Conservation (phyloP, 2,888 invertebrate species). For the Gari tellinella region DNA sequence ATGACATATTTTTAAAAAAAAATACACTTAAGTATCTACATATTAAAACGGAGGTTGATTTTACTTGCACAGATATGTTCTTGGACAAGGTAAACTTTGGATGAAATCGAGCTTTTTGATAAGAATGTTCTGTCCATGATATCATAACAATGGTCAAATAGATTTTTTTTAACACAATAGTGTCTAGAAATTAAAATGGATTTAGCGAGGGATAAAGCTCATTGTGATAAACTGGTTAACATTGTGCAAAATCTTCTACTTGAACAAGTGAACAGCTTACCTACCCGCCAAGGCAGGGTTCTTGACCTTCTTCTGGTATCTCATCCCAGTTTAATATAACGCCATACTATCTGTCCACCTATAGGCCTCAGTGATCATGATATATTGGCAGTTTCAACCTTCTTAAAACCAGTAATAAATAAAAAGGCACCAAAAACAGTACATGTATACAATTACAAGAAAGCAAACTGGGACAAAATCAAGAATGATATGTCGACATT, state of each 20-base stretch:
- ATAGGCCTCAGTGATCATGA: slow-evolving; percentile 28
- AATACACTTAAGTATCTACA: too few species aligned
- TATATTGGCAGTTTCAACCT: slow-evolving; percentile 9
- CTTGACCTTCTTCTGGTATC: slow-evolving; percentile 11
- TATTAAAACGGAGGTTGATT: too few species aligned
- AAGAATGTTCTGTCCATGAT: too few species aligned
- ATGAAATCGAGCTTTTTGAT: too few species aligned
- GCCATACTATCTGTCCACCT: slow-evolving; percentile 10
- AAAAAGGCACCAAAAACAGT: slow-evolving; percentile 11
- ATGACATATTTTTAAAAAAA: too few species aligned
- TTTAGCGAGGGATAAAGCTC: slow-evolving; percentile 32
- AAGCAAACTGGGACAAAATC: slow-evolving; percentile 18
- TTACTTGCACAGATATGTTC: too few species aligned
- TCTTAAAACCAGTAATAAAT: neutral
- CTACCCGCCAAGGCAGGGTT: slow-evolving; percentile 12
- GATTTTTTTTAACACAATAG: too few species aligned
- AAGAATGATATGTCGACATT: neutral
- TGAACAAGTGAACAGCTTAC: slow-evolving; percentile 12
- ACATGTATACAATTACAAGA: slow-evolving; percentile 20
- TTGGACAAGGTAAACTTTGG: too few species aligned
- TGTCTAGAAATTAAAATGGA: too few species aligned
- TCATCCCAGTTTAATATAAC: slow-evolving; percentile 11
- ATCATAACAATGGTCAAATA: too few species aligned
- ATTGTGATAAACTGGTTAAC: slow-evolving; percentile 16
- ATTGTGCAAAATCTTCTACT: slow-evolving; percentile 1